phyloP scores from a whole-genome alignment of 1,140 invertebrate genomes.

The Harlomillsia oculata region DNA sequence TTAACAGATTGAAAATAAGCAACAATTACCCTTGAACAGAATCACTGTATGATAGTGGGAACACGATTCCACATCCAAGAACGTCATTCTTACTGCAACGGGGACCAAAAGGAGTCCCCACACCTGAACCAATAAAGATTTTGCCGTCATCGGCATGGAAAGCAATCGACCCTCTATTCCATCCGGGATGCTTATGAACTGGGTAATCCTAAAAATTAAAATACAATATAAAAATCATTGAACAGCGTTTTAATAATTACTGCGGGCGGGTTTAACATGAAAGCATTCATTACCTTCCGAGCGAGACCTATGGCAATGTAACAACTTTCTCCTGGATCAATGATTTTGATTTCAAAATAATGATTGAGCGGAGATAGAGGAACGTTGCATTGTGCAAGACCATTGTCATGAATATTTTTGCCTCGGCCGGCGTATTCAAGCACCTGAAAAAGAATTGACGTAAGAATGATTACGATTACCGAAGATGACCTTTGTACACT shows the following conservation, averaged over 20 bases:
- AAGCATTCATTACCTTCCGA: slow-evolving; percentile 35
- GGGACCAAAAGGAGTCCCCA: slow-evolving; percentile 50
- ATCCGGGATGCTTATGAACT: slow-evolving; percentile 49
- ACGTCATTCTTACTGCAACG: slow-evolving; percentile 49
- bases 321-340: slow-evolving; percentile 50
- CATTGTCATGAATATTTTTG: slow-evolving; percentile 49
- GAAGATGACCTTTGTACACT: neutral
- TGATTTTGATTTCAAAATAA: slow-evolving; percentile 53
- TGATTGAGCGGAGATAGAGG: slow-evolving; percentile 48
- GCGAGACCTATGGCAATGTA: slow-evolving; percentile 53
- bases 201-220: slow-evolving; percentile 46
- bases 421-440: slow-evolving; percentile 50
- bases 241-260: neutral
- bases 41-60: slow-evolving; percentile 46
- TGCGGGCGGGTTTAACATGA: neutral
- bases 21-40: slow-evolving; percentile 38
- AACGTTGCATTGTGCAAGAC: slow-evolving; percentile 48
- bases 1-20: neutral
- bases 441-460: slow-evolving; percentile 39
- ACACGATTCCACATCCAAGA: slow-evolving; percentile 52
- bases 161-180: slow-evolving; percentile 52
- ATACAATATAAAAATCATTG: neutral
- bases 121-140: slow-evolving; percentile 50
- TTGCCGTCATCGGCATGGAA: slow-evolving; percentile 56
- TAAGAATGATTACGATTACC: too few relatives aligned